A percentile compares a stretch with the other conserved stretches of the same genome.
phyloP scores from a whole-genome alignment of 2,888 invertebrate species.

The Hyalella azteca region DNA sequence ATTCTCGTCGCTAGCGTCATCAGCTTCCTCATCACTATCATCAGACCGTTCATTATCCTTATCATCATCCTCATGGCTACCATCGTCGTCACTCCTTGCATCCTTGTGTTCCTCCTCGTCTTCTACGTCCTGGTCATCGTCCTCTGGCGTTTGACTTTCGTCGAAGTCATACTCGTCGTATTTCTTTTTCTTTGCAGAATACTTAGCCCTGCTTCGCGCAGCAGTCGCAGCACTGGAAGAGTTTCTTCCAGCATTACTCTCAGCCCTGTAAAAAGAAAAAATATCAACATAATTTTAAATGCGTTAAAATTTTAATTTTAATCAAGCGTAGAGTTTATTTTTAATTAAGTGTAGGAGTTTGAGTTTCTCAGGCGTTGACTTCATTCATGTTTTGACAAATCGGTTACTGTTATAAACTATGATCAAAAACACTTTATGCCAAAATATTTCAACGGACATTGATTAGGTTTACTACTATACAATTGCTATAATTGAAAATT shows the following conservation, averaged over 20 bases:
- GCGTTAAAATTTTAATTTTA: background rate
- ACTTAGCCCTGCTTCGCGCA: background rate
- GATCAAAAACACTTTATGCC: too few species aligned
- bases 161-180: background rate
- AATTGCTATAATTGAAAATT: too few species aligned
- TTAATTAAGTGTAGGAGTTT: too few species aligned
- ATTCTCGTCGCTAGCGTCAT: background rate
- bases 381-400: too few species aligned
- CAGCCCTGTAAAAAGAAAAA: background rate
- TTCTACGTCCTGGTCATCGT: conserved; percentile 29
- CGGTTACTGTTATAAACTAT: too few species aligned
- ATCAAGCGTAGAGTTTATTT: too few species aligned
- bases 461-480: too few species aligned
- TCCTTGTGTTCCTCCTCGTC: conserved; percentile 41
- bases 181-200: too few species aligned
- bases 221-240: background rate
- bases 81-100: conserved; percentile 27
- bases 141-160: background rate
- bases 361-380: too few species aligned
- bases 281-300: too few species aligned
- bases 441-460: too few species aligned
- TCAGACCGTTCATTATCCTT: background rate
- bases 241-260: background rate
- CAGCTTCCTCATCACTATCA: conserved; percentile 44
- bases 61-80: conserved; percentile 38